These are phyloP conservation scores for Ceriagrion tenellum DNA, from an alignment of 2,888 invertebrate genomes.

Conservation along the genomic window DNA sequence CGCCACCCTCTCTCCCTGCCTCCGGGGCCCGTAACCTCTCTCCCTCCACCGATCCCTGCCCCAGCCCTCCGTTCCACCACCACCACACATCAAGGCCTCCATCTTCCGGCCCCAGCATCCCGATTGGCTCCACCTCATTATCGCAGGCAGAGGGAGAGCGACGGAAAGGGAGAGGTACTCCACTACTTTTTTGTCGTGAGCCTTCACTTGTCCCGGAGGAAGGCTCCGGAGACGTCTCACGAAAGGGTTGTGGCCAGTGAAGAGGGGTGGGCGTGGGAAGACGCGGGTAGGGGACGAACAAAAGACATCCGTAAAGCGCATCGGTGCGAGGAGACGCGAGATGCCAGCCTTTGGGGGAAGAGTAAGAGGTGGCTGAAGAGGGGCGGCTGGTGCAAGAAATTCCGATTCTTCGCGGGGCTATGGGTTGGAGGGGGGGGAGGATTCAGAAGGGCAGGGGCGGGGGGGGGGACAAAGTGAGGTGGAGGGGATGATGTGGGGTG, in stretches of 20 bases:
- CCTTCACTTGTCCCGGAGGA: not conserved
- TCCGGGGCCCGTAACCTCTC: too few species aligned
- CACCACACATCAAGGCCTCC: not conserved
- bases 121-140: conserved; percentile 61
- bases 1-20: not conserved
- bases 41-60: too few species aligned
- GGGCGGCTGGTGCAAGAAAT: not conserved
- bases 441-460: too few species aligned
- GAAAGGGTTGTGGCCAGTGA: too few species aligned
- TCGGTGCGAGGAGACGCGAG: not conserved
- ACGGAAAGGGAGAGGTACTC: not conserved
- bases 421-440: too few species aligned
- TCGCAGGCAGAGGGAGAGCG: not conserved
- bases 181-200: not conserved
- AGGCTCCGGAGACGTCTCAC: not conserved
- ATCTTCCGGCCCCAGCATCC: not conserved
- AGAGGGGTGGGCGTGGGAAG: not conserved
- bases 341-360: not conserved
- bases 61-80: not conserved
- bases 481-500: too few species aligned
- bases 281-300: not conserved
- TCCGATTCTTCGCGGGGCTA: not conserved
- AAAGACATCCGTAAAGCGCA: conserved; percentile 10
- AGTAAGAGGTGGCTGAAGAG: too few species aligned
- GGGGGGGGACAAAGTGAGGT: too few species aligned